These are phyloP conservation scores for Papilio demoleus DNA, from an alignment of 2,888 invertebrate genomes.

Conservation along the genomic window DNA sequence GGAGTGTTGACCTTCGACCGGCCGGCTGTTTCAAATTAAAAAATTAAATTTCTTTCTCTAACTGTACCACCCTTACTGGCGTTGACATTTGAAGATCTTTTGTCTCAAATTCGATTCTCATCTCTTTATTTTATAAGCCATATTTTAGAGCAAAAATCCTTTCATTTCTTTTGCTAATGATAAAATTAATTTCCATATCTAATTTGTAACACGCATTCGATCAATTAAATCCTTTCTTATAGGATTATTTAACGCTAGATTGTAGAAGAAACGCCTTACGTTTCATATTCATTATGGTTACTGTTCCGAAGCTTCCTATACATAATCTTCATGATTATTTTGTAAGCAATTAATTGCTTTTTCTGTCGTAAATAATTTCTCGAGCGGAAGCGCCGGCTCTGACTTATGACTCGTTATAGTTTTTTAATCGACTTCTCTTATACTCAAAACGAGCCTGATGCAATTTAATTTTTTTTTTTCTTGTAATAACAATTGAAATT, in stretches of 20 bases:
- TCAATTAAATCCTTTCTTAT: background rate
- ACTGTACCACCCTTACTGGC: background rate
- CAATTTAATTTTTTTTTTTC: constrained; percentile 32
- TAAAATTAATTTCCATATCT: background rate
- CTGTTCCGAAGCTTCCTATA: constrained; percentile 4
- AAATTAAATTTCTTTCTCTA: constrained; percentile 8
- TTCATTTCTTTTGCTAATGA: too few relatives aligned
- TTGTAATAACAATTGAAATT: constrained; percentile 10
- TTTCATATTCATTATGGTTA: background rate
- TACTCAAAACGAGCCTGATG: constrained; percentile 21
- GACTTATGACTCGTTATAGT: constrained; percentile 37
- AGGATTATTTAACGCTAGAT: background rate
- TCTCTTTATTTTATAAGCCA: too few relatives aligned
- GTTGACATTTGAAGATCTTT: background rate
- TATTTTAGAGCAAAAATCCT: background rate
- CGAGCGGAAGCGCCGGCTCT: constrained; percentile 31
- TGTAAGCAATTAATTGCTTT: constrained; percentile 30
- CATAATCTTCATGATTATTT: constrained; percentile 16
- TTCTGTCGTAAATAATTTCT: constrained; percentile 36
- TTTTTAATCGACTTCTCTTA: constrained; percentile 36
- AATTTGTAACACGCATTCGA: background rate
- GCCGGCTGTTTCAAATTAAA: constrained; percentile 25
- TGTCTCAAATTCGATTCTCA: background rate
- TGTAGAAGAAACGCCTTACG: too few relatives aligned
- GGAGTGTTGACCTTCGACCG: constrained; percentile 41